Evolutionary conservation across 2,888 invertebrate genomes (phyloP), one percentile per base, ranked within the genome.

Genomic region (Hesperia comma): DNA sequence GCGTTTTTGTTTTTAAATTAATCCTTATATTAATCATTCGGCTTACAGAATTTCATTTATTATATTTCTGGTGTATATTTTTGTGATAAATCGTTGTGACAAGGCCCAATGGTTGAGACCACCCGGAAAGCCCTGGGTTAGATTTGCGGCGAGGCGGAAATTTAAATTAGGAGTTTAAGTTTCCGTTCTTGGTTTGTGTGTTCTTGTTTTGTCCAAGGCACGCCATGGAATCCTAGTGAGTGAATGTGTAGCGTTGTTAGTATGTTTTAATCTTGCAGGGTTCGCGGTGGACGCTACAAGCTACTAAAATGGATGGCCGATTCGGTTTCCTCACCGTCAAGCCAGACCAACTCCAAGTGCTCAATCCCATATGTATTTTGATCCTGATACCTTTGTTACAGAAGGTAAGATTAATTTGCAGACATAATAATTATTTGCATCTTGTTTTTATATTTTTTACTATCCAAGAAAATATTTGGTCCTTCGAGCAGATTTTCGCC

Each of bases 321-420:
- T 77, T 95, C 19, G 95, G 95, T 0, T 92, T 89, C 57, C 93
- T 93, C 69, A 93, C 94, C 0, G 85, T 96, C 26, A 95, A 96
- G 72, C 97, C 98, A 0, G 98, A 98, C 82, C 98, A 98, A 83
- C 95, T 98, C 94, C 97, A 97, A 92, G 96, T 97, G 7, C 78
- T 96, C 2, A 96, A 95, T 81, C 97, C 97, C 0, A 84, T 96
- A 2, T 86, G 96, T 40, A 95, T 97, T 67, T 85, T 97, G 1
- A 78, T 94, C 2, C 92, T 96, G 69, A 97, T 97, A 73, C 97
- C 97, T 0, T 68, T 95, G 0, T 94, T 95, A 72, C 95, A 95
- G 76, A 93, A 94, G 82, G 89, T 88, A 68, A 79, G 33, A 46
- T n/a, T 21, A 21, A 7, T 26, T 26, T 4, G 5, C 5, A 26